A percentile compares a stretch with the other conserved stretches of the same genome.
These are phyloP conservation scores for Zosterops lateralis DNA, from an alignment of 2,113 vertebrate species.

Conservation along the genomic window DNA sequence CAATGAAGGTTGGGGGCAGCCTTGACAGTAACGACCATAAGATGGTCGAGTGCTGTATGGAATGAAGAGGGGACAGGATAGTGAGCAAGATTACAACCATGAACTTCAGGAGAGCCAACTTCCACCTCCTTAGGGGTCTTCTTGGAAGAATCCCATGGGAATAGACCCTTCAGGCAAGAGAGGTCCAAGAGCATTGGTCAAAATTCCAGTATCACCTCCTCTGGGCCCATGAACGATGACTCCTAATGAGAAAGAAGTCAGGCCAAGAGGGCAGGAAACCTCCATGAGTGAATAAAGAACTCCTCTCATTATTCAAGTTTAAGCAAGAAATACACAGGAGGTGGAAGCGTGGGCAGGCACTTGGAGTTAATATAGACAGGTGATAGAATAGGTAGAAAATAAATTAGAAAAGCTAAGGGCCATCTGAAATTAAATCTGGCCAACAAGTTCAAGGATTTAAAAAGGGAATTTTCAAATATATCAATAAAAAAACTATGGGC, in stretches of 20 bases:
- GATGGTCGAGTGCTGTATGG: not conserved
- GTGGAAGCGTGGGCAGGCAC: accelerated
- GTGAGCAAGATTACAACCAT: not conserved
- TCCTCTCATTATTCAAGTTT: not conserved
- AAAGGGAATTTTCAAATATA: not conserved
- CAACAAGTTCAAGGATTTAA: not conserved
- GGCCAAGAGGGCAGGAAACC: not conserved
- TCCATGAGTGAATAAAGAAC: not conserved
- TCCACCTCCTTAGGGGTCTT: not conserved
- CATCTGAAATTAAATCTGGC: not conserved
- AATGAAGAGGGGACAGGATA: not conserved
- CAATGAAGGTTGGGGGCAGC: not conserved
- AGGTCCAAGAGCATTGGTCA: accelerated
- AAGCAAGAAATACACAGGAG: not conserved
- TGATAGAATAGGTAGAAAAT: not conserved
- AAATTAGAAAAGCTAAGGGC: not conserved
- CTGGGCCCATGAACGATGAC: not conserved
- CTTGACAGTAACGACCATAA: not conserved
- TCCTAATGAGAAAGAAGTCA: not conserved
- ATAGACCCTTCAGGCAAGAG: not conserved
- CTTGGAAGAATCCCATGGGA: not conserved
- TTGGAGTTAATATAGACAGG: not conserved
- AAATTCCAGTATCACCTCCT: not conserved
- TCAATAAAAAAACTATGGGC: not conserved
- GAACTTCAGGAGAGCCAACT: not conserved